Percentiles rank a stretch among this genome's conserved stretches.
phyloP scores from a whole-genome alignment of 2,888 invertebrate species.

The Amphipyra tragopoginis region DNA sequence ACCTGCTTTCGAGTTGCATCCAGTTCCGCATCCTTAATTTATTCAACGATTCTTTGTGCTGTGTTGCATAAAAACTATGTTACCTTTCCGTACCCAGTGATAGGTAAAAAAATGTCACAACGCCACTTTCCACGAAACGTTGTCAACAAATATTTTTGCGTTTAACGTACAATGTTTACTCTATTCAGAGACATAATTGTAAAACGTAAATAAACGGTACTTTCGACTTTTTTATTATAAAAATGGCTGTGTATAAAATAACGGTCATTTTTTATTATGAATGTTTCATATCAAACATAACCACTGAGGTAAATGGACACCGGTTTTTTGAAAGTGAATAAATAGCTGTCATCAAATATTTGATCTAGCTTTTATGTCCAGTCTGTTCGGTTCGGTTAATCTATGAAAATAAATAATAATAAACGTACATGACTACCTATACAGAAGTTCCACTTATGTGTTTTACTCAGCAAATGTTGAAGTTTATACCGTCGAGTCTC shows the following conservation, averaged over 20 bases:
- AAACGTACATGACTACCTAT: not conserved
- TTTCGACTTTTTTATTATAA: constrained; percentile 18
- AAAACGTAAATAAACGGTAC: constrained; percentile 22
- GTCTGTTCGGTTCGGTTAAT: constrained; percentile 28
- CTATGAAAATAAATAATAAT: not conserved
- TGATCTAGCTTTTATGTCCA: constrained; percentile 14
- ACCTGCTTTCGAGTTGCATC: constrained; percentile 33
- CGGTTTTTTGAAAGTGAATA: constrained; percentile 21
- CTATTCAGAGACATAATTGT: constrained; percentile 19
- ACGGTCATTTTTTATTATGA: not conserved
- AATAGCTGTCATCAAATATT: constrained; percentile 39
- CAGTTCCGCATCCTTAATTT: constrained; percentile 38
- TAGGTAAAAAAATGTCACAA: constrained; percentile 9
- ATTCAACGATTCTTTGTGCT: constrained; percentile 47
- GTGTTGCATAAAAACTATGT: constrained; percentile 37
- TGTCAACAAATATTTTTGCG: constrained; percentile 30
- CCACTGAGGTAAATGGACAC: constrained; percentile 15
- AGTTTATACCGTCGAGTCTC: not conserved
- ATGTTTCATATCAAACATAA: constrained; percentile 17
- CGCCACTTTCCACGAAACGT: constrained; percentile 6
- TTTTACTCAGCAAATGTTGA: not conserved
- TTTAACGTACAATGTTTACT: constrained; percentile 23
- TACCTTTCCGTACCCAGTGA: not conserved
- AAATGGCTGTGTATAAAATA: constrained; percentile 14
- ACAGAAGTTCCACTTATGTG: not conserved